Percentiles rank a stretch among this genome's conserved stretches.
These are phyloP conservation scores for Anhinga anhinga DNA, from an alignment of 2,113 vertebrate genomes.

Conservation along the genomic window DNA sequence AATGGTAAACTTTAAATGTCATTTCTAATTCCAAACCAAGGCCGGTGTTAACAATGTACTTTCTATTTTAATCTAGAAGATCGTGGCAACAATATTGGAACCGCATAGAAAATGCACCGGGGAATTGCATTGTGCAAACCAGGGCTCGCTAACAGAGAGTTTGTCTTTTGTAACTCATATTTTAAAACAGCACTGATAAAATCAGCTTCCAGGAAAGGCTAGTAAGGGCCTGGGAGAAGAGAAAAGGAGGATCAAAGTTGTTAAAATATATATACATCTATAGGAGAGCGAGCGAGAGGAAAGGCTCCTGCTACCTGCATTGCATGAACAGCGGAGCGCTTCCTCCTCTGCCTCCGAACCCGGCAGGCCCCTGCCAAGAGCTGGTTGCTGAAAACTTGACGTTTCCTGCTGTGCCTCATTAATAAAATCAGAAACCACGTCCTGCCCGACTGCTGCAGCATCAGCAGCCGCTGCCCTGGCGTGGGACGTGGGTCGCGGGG, in stretches of 20 bases:
- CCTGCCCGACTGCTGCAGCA: not conserved
- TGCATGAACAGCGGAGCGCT: not conserved
- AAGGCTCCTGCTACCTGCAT: not conserved
- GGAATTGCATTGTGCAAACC: not conserved
- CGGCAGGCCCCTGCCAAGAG: not conserved
- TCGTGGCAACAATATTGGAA: not conserved
- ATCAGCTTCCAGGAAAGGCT: constrained; percentile 40
- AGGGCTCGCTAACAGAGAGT: not conserved
- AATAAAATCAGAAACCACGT: not conserved
- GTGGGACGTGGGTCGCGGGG: too few relatives aligned
- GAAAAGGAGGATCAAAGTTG: constrained; percentile 49
- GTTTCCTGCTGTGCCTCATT: not conserved
- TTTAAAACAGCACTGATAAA: constrained; percentile 3
- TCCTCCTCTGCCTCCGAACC: not conserved
- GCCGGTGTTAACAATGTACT: not conserved
- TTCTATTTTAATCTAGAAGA: constrained; percentile 6
- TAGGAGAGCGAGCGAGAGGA: not conserved
- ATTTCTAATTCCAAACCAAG: constrained; percentile 26
- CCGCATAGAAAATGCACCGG: rapidly evolving
- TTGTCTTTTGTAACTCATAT: not conserved
- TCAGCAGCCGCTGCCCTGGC: too few relatives aligned
- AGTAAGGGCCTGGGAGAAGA: constrained; percentile 8
- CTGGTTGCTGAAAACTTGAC: not conserved
- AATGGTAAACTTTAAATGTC: not conserved
- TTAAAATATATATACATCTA: not conserved